phyloP scores from a whole-genome alignment of 1,140 invertebrate species.

The Neocloeon triangulifer region DNA sequence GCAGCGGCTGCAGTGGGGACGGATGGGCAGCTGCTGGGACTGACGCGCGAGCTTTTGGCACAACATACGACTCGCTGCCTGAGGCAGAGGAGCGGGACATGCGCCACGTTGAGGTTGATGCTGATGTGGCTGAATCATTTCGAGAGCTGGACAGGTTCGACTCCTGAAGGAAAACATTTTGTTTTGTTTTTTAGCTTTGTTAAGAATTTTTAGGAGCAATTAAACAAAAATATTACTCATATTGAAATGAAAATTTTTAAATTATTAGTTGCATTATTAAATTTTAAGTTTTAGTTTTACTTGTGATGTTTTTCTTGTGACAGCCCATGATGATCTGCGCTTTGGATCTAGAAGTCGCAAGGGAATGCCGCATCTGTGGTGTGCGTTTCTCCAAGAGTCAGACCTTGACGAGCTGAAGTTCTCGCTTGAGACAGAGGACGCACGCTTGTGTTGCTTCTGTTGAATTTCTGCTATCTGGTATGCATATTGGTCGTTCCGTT shows the following conservation, averaged over 20 bases:
- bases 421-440: slow-evolving; percentile 64
- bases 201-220: too few species aligned
- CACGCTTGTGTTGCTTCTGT: slow-evolving; percentile 45
- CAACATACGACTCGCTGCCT: slow-evolving; percentile 10
- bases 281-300: too few species aligned
- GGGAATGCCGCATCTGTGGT: slow-evolving; percentile 49
- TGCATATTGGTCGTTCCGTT: slow-evolving; percentile 42
- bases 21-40: neutral
- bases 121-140: slow-evolving; percentile 71
- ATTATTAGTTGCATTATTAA: too few species aligned
- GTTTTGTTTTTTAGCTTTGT: too few species aligned
- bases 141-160: slow-evolving; percentile 20
- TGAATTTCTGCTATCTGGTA: slow-evolving; percentile 61
- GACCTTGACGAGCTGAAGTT: slow-evolving; percentile 67
- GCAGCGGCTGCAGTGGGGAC: neutral
- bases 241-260: too few species aligned
- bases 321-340: slow-evolving; percentile 60
- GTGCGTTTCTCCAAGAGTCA: slow-evolving; percentile 56
- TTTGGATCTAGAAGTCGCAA: slow-evolving; percentile 48
- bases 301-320: slow-evolving; percentile 70
- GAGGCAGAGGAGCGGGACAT: slow-evolving; percentile 52
- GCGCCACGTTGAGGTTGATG: slow-evolving; percentile 63
- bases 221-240: too few species aligned
- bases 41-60: neutral
- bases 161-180: too few species aligned